Conservation (phyloP, 2,113 vertebrate genomes). For the Anoura caudifer region DNA sequence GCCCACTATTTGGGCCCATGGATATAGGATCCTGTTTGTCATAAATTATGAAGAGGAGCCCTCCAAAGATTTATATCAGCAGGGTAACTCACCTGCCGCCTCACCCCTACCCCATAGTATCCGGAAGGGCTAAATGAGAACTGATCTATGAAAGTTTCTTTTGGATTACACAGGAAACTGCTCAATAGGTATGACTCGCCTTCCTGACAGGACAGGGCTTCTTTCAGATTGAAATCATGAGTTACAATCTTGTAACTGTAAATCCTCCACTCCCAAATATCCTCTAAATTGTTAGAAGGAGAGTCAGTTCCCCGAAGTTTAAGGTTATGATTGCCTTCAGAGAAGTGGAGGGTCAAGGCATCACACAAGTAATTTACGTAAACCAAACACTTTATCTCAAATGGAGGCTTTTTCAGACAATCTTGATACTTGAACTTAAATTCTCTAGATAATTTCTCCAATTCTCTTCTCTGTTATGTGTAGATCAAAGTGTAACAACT, state of each 20-base stretch:
- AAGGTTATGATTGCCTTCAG: neutral
- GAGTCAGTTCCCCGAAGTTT: neutral
- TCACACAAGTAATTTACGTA: neutral
- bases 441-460: slow-evolving; percentile 47
- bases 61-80: neutral
- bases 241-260: neutral
- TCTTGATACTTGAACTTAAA: neutral
- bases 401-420: neutral
- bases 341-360: neutral
- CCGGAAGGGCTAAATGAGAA: neutral
- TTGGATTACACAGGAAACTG: neutral
- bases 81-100: neutral
- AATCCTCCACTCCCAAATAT: neutral
- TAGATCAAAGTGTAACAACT: slow-evolving; percentile 56
- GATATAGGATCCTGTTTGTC: neutral
- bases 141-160: neutral
- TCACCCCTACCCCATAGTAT: neutral
- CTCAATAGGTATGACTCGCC: neutral
- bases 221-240: neutral
- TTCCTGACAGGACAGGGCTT: neutral
- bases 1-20: neutral
- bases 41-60: neutral
- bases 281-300: slow-evolving; percentile 13
- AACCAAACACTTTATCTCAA: slow-evolving; percentile 26
- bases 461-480: slow-evolving; percentile 36